Base-by-base conservation (phyloP, 1,140 invertebrate species). In the Cydia amplana region DNA sequence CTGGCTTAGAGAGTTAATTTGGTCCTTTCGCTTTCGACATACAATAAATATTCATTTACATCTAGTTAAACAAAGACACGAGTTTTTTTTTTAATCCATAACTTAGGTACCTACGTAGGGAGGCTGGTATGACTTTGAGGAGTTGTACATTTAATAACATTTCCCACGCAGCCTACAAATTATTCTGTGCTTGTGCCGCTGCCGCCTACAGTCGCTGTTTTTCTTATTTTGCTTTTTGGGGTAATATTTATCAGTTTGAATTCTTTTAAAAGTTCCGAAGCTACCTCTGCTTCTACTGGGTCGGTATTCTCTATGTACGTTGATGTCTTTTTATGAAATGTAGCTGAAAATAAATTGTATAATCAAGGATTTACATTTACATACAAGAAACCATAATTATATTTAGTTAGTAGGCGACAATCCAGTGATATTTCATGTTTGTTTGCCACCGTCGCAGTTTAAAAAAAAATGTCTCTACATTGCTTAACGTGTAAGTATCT, bases 251-350 rank as follows among this genome's bases (percentile, higher is more conserved):
- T 60, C n/a, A 60, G 25, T 18, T 40, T 70, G 16, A 70, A 70
- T 36, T 70, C 65, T 36, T 70, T 70, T 70, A 70, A 32, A 18
- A 70, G 32, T 23, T 70, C 65, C 6, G 65, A 70, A n/a, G 32
- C 65, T 9, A 70, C n/a, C 32, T 70, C 65, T 36, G 65, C 65
- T 10, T 40, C 65, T 70, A 70, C 36, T 9, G 36, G 32, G 6
- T 70, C 36, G 43, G 43, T 46, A 46, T 46, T 40, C 43, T 70
- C 0, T n/a, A 70, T 60, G 55, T 60, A 23, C 18, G 16, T 23
- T 12, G 20, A 60, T 3, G 55, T 23, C 10, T 10, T 60, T 23
- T 60, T 60, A 12, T 60, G 20, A 10, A 23, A 60, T 18, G 9
- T 12, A 43, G 14, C 65, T 70, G 65, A 4, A 70, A 70, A 36